These are phyloP conservation scores for Hestina assimilis DNA, from an alignment of 1,140 invertebrate genomes.

Conservation along the genomic window DNA sequence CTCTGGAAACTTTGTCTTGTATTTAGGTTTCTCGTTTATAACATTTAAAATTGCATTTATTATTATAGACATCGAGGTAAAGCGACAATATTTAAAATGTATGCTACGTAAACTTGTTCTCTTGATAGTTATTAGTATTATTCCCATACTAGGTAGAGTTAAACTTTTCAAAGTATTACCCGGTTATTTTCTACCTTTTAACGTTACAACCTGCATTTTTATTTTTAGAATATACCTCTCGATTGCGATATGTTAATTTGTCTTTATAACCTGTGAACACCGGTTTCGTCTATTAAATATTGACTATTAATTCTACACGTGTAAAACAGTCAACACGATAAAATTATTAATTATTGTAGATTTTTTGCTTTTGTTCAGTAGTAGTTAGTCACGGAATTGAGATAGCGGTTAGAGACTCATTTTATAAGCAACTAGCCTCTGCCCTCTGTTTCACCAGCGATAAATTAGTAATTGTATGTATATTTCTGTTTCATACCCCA, in stretches of 20 bases:
- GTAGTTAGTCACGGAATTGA: background rate
- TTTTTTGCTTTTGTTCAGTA: background rate
- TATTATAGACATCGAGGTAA: background rate
- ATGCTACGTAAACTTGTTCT: background rate
- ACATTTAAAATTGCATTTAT: background rate
- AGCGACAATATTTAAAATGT: background rate
- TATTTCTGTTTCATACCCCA: too few species aligned
- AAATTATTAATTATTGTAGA: background rate
- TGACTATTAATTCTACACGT: constrained; percentile 16
- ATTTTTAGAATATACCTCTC: constrained; percentile 63
- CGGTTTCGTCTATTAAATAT: constrained; percentile 16
- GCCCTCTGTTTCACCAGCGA: too few species aligned
- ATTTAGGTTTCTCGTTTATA: background rate
- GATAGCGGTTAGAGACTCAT: background rate
- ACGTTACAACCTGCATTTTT: constrained; percentile 44
- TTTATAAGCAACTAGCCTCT: too few species aligned
- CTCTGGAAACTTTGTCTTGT: background rate
- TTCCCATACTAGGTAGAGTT: constrained; percentile 4
- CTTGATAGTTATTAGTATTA: background rate
- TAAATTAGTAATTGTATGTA: too few species aligned
- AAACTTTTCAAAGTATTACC: constrained; percentile 19
- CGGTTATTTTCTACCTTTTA: constrained; percentile 38
- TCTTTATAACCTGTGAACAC: constrained; percentile 40
- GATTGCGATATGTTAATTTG: constrained; percentile 61
- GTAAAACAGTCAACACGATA: constrained; percentile 4